phyloP scores from a whole-genome alignment of 2,888 invertebrate species.

The Microctonus hyperodae region DNA sequence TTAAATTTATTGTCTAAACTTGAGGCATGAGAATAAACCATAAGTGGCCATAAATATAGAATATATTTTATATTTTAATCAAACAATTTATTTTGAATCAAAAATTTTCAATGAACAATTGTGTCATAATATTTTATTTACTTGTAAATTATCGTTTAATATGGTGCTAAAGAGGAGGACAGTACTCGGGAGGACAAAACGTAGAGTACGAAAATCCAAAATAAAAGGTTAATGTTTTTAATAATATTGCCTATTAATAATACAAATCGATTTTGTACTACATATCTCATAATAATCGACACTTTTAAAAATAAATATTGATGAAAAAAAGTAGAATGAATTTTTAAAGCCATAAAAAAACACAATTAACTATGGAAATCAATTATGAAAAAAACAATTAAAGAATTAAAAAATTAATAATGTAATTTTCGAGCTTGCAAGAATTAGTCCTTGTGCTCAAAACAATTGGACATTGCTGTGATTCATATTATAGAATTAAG shows the following conservation, averaged over 20 bases:
- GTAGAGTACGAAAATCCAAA: not conserved
- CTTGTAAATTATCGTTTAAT: not conserved
- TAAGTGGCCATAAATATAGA: not conserved
- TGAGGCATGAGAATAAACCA: not conserved
- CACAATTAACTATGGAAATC: not conserved
- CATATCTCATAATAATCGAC: not conserved
- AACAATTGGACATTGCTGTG: conserved; percentile 26
- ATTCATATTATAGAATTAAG: conserved; percentile 19
- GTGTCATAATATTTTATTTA: not conserved
- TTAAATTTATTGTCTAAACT: not conserved
- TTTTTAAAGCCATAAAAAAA: conserved; percentile 1
- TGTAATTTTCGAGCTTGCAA: conserved; percentile 23
- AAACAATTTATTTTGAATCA: not conserved
- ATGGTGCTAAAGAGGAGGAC: not conserved
- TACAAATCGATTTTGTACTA: not conserved
- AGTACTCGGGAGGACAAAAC: not conserved
- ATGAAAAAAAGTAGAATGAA: not conserved
- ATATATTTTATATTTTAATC: not conserved
- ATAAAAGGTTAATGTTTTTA: not conserved
- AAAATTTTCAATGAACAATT: not conserved
- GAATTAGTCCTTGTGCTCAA: conserved; percentile 25
- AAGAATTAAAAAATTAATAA: not conserved
- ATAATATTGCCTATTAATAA: too few species aligned
- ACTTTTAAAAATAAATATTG: not conserved
- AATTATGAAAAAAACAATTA: not conserved